Percentiles rank a stretch among this genome's conserved stretches.
Conservation (phyloP, 1,140 invertebrate species). For the Zaprionus nigranus region DNA sequence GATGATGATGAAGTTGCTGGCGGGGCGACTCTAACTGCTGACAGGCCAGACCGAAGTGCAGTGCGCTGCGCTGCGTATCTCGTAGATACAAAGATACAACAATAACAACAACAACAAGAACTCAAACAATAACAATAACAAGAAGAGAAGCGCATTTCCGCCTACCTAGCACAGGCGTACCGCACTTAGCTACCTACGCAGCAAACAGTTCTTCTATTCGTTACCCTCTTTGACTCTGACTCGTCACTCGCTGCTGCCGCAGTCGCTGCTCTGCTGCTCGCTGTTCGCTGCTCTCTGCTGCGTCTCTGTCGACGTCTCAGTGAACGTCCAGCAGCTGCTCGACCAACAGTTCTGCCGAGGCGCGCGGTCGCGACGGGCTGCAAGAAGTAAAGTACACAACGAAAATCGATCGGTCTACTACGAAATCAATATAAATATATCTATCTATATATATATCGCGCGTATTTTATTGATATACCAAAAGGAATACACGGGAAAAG, state of each 20-base stretch:
- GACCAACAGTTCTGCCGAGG: conserved; percentile 39
- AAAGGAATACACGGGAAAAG: conserved; percentile 8
- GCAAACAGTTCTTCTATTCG: conserved; percentile 14
- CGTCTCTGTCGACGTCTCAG: conserved; percentile 16
- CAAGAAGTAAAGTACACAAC: conserved; percentile 39
- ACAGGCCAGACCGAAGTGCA: conserved; percentile 57
- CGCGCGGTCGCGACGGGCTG: conserved; percentile 55
- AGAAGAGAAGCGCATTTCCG: conserved; percentile 75
- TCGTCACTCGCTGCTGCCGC: conserved; percentile 22
- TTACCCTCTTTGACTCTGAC: neutral
- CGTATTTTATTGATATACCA: neutral
- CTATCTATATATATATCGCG: conserved; percentile 30
- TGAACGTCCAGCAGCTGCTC: conserved; percentile 37
- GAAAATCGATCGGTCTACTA: conserved; percentile 25
- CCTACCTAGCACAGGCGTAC: conserved; percentile 44
- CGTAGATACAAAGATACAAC: conserved; percentile 47
- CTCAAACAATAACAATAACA: conserved; percentile 32
- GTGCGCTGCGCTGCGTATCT: conserved; percentile 39
- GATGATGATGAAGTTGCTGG: conserved; percentile 71
- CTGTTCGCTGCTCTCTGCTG: conserved; percentile 18
- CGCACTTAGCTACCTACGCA: conserved; percentile 46
- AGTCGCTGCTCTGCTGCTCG: neutral
- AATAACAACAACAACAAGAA: conserved; percentile 4
- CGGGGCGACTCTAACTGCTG: conserved; percentile 67
- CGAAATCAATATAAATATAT: conserved; percentile 27